Base-by-base conservation (phyloP, 2,113 vertebrate species). In the Sporophila hypoxantha region DNA sequence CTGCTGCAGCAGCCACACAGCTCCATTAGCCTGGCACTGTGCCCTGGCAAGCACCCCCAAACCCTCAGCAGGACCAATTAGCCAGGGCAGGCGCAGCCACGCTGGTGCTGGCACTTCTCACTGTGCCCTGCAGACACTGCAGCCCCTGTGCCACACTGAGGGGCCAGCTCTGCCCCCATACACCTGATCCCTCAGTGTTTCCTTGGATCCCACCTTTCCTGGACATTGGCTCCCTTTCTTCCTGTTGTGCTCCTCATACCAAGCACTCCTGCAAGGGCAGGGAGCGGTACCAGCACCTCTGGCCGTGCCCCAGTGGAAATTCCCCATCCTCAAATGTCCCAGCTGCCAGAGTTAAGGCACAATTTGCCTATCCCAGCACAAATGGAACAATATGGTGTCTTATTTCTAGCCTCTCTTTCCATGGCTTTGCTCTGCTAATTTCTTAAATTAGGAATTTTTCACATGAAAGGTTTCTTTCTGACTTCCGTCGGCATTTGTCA, bases 371-470 rank as follows among this genome's bases (percentile, higher is more conserved):
- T 81, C 29, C 65, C 74, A 69, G 80, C n/a, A 4, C 57, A 81
- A 88, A 52, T 36, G 27, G 60, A 90, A 67, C 81, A 44, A 76
- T 73, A 26, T 4, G 57, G n/a, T 67, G n/a, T 78, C 76, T 78
- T 68, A 61, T 66, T 89, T 81, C 67, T 57, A 57, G 10, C 59
- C 30, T 89, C 39, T 53, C 36, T 91, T 87, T 76, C 62, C n/a
- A 16, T 39, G 27, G 59, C 88, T 87, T 83, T 82, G 70, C 93
- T 87, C 94, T 34, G 52, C 68, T 95, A 92, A 91, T 90, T 93
- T 80, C 87, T 87, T 90, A 94, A 94, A 91, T 95, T 41, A 60
- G 55, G 65, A 82, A 26, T 67, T 94, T 87, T 78, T 91, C 87
- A 64, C 91, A 79, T 91, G 91, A 85, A 83, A 46, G 59, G 36